A percentile compares a stretch with the other conserved stretches of the same genome.
These are phyloP conservation scores for Podocnemis expansa DNA, from an alignment of 2,113 vertebrate genomes.

Conservation along the genomic window DNA sequence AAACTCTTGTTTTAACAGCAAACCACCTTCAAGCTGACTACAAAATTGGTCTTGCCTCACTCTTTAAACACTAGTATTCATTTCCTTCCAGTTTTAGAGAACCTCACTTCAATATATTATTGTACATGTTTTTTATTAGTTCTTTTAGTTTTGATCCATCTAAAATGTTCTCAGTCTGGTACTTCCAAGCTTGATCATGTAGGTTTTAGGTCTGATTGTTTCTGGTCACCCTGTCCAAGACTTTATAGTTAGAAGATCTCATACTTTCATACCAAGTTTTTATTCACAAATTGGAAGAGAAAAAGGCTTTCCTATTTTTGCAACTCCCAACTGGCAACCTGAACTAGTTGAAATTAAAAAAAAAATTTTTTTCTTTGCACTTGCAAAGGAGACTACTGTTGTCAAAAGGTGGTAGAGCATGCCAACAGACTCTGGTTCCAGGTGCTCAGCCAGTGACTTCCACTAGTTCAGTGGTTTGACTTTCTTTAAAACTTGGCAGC, in stretches of 20 bases:
- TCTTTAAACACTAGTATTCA: background rate
- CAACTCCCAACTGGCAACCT: background rate
- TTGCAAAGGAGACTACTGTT: background rate
- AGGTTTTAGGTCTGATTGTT: background rate
- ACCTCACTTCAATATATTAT: background rate
- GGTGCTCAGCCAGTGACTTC: background rate
- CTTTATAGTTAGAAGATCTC: background rate
- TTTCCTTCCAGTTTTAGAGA: background rate
- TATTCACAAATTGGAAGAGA: background rate
- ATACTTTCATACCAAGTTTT: background rate
- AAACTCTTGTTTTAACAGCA: background rate
- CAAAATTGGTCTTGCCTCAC: background rate
- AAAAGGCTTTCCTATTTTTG: background rate
- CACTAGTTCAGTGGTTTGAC: background rate
- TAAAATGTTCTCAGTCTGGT: background rate
- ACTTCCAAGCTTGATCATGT: background rate
- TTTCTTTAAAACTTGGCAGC: background rate
- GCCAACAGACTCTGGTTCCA: background rate
- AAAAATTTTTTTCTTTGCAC: background rate
- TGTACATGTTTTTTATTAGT: background rate
- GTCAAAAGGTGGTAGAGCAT: background rate
- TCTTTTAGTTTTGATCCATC: background rate
- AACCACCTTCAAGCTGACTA: background rate
- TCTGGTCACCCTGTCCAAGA: background rate
- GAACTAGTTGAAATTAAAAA: background rate